phyloP scores from a whole-genome alignment of 2,888 invertebrate genomes.

The Lasius platythorax region DNA sequence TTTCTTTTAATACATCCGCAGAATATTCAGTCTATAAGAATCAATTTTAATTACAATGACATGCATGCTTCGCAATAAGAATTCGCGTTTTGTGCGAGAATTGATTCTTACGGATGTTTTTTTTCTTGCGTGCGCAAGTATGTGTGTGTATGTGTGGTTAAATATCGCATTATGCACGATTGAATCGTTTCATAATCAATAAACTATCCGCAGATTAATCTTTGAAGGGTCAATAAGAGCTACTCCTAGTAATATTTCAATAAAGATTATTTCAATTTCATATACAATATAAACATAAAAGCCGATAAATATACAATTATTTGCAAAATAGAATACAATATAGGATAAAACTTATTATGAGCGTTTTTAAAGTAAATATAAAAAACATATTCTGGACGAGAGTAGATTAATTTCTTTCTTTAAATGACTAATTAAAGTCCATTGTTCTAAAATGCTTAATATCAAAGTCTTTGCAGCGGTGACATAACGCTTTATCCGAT shows the following conservation, averaged over 20 bases:
- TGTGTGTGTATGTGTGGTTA: background rate
- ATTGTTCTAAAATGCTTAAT: background rate
- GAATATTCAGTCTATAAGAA: conserved; percentile 31
- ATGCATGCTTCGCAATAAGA: background rate
- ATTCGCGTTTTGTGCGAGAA: conserved; percentile 9
- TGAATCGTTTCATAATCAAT: background rate
- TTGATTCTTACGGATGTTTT: background rate
- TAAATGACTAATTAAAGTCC: background rate
- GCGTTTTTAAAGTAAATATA: background rate
- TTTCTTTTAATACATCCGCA: conserved; percentile 5
- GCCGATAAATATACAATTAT: conserved; percentile 41
- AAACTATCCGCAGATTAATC: conserved; percentile 6
- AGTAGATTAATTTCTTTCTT: background rate
- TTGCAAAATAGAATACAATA: conserved; percentile 13
- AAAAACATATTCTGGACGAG: background rate
- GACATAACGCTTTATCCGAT: background rate
- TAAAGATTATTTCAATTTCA: background rate
- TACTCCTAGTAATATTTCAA: conserved; percentile 7
- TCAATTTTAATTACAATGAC: conserved; percentile 9
- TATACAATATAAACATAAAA: background rate
- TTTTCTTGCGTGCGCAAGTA: background rate
- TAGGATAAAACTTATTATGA: conserved; percentile 29
- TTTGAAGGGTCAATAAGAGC: conserved; percentile 2
- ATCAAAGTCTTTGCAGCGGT: background rate
- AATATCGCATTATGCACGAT: conserved; percentile 13